phyloP scores from a whole-genome alignment of 2,888 invertebrate genomes.

The Mimachlamys varia region DNA sequence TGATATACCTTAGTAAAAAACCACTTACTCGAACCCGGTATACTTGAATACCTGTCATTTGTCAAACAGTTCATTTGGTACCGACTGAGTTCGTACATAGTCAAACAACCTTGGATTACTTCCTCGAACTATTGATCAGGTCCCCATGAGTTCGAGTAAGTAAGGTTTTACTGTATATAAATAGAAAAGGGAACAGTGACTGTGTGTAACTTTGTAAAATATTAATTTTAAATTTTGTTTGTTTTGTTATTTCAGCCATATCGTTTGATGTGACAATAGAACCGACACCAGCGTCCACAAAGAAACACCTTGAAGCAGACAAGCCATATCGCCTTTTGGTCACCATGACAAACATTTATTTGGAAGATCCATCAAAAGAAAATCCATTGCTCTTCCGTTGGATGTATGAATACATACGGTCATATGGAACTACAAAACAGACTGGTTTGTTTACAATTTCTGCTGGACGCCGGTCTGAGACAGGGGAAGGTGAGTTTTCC shows the following conservation, averaged over 20 bases:
- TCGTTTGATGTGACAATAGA: conserved; percentile 40
- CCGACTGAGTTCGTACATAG: too few relatives aligned
- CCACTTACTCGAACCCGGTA: too few relatives aligned
- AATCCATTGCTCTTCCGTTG: conserved; percentile 26
- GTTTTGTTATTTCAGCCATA: conserved; percentile 39
- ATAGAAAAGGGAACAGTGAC: too few relatives aligned
- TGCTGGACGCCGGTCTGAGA: conserved; percentile 42
- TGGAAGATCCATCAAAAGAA: conserved; percentile 43
- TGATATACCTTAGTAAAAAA: too few relatives aligned
- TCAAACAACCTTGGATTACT: too few relatives aligned
- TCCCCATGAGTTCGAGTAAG: too few relatives aligned
- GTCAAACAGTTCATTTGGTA: too few relatives aligned
- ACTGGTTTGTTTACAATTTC: conserved; percentile 42
- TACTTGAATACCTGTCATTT: too few relatives aligned
- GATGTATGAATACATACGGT: conserved; percentile 45
- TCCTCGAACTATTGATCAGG: too few relatives aligned
- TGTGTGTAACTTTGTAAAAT: neutral
- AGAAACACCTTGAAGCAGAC: conserved; percentile 25
- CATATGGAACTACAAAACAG: conserved; percentile 41
- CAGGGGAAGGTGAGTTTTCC: conserved; percentile 43
- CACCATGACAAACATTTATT: conserved; percentile 37
- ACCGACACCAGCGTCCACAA: conserved; percentile 38
- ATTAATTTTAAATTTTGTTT: neutral
- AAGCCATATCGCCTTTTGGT: conserved; percentile 41
- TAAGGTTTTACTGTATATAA: too few relatives aligned